A percentile compares a stretch with the other conserved stretches of the same genome.
Evolutionary conservation across 2,888 invertebrate species (phyloP).

Genomic region (Helobdella robusta): DNA sequence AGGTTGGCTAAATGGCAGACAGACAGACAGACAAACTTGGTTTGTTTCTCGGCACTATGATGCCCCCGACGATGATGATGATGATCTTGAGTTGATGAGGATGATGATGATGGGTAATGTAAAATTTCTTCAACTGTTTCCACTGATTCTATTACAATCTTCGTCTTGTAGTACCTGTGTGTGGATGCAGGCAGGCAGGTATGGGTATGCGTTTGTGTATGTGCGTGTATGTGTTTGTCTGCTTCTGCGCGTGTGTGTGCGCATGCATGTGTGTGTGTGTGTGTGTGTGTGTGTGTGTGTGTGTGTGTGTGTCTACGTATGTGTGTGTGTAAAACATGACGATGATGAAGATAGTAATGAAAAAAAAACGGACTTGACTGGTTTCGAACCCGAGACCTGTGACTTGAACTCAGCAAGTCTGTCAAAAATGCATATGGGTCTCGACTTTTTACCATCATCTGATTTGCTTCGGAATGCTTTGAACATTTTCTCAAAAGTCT

Average conservation of each 20-base stretch:
- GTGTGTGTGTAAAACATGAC: too few relatives aligned
- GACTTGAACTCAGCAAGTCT: constrained; percentile 23
- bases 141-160: constrained; percentile 12
- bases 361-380: constrained; percentile 18
- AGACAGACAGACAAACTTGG: too few relatives aligned
- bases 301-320: background rate
- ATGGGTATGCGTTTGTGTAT: background rate
- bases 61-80: too few relatives aligned
- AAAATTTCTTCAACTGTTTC: constrained; percentile 19
- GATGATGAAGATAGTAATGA: too few relatives aligned
- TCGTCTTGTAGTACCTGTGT: constrained; percentile 21
- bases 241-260: background rate
- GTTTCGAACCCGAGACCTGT: background rate
- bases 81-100: too few relatives aligned
- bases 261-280: background rate
- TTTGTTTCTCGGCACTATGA: too few relatives aligned
- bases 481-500: constrained; percentile 14
- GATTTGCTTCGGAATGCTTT: background rate
- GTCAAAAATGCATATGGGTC: constrained; percentile 25
- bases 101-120: constrained; percentile 6
- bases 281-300: background rate
- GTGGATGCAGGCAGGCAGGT: too few relatives aligned
- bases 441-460: background rate
- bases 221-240: background rate
- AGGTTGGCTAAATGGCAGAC: too few relatives aligned